Evolutionary conservation across 1,140 invertebrate species (phyloP), one percentile per base, ranked within the genome.

Genomic region (Hormaphis cornu): DNA sequence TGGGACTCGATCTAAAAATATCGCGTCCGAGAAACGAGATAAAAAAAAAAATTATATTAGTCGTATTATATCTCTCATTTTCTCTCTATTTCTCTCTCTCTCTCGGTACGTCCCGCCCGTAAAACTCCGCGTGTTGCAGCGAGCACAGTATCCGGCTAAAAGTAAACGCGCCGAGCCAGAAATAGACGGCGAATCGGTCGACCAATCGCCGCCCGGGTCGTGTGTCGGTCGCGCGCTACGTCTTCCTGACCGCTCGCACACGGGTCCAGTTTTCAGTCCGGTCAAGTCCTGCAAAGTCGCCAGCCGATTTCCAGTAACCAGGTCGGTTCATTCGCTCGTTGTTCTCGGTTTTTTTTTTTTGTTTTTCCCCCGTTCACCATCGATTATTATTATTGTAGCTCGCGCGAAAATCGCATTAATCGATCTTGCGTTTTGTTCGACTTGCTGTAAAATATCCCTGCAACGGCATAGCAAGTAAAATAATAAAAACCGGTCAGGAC

Each of bases 381-480:
- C 3, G 3, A 8, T 16, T 6, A 16, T 26, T 52, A n/a, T 52
- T n/a, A 42, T 37, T 40, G 42, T 6, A 46, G 18, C 5, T 52
- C 6, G 6, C 18, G 1, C 30, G 30, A 16, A 10, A 16, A n/a
- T 16, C 50, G 1, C n/a, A 18, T 16, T 20, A 9, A 4, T 5
- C 4, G 48, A 24, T 8, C 3, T 28, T 52, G 10, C 26, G 26
- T 58, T 26, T 46, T 46, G 14, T 35, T 66, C 44, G 24, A 66
- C 59, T 66, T 66, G 61, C 61, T 66, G 61, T 66, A 66, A 50
- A 66, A 50, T 46, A 30, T 35, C 18, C 40, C 61, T n/a, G 4
- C 5, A 33, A 66, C 61, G 61, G 61, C 61, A 66, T 66, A 66
- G 61, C 61, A 66, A 66, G 61, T 66, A 40, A 22, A 22, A 22